Evolutionary conservation across 2,888 invertebrate genomes (phyloP), one percentile per base, ranked within the genome.

Genomic region (Thecophora atra): DNA sequence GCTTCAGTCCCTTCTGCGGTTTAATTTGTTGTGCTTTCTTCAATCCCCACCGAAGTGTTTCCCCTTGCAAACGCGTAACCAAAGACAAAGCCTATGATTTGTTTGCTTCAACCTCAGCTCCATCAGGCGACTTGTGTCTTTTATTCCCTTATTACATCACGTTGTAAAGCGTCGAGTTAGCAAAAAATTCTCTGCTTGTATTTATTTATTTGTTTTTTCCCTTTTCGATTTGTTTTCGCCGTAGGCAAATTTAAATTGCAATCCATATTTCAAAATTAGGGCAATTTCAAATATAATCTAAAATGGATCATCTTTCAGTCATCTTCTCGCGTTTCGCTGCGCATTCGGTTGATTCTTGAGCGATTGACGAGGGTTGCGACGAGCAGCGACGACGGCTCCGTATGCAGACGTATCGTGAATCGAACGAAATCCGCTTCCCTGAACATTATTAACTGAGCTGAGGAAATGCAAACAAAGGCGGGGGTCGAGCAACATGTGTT

Each of bases 231-330:
- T 30, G 37, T 60, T 70, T 62, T 72, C 24, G 63, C 68, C 30
- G n/a, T 17, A 51, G 63, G 72, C 72, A 69, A 72, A 64, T 64
- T 64, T 64, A 72, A 72, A 72, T 72, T 69, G 56, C 56, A 69
- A 69, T 68, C 69, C 72, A 72, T 72, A 72, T 72, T 72, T 72
- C 72, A 72, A 72, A 72, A 72, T 69, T 72, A 72, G 72, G 64
- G 69, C 72, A 72, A 68, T 72, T 72, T 72, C 63, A 69, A 69
- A 63, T 69, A 72, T 69, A 60, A 60, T 69, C 60, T 69, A 15
- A 11, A 21, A 26, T 7, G 58, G 26, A 69, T 56, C 24, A 65
- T 64, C 60, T 65, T 66, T 65, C 60, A 56, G 65, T 58, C 42
- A 52, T 71, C 37, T 56, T 37, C 42, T 67, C n/a, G 7, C n/a